Evolutionary conservation across 2,888 invertebrate genomes (phyloP).

Genomic region (Epinotia demarniana): DNA sequence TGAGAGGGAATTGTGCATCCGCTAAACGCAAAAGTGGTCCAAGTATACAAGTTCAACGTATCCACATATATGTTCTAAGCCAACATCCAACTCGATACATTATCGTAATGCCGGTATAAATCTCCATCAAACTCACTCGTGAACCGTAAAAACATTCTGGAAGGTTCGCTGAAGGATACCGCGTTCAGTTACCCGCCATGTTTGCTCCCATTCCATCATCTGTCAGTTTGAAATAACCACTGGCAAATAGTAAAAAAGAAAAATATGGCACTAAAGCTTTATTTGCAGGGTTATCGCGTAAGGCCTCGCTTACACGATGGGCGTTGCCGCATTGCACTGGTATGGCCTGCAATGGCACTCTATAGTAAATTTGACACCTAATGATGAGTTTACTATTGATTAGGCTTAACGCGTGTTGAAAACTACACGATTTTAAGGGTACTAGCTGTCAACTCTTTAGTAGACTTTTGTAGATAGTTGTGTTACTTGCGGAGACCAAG

Average conservation of each 20-base stretch:
- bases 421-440: too few species aligned
- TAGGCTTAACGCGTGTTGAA: too few species aligned
- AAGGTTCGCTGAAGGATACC: conserved; percentile 20
- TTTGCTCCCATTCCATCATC: conserved; percentile 35
- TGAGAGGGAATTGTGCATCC: too few species aligned
- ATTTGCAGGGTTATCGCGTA: neutral
- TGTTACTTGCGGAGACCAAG: too few species aligned
- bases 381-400: too few species aligned
- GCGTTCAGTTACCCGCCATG: conserved; percentile 37
- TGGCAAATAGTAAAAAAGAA: conserved; percentile 2
- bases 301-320: too few species aligned
- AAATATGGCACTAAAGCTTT: neutral
- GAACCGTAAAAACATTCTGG: conserved; percentile 2
- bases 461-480: too few species aligned
- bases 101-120: conserved; percentile 18
- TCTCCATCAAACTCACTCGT: conserved; percentile 18
- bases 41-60: neutral
- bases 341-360: too few species aligned
- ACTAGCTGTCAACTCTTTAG: too few species aligned
- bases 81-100: conserved; percentile 14
- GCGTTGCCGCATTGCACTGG: too few species aligned
- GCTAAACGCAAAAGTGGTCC: too few species aligned
- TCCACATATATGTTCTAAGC: neutral
- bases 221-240: conserved; percentile 38
- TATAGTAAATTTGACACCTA: too few species aligned